These are phyloP conservation scores for Augiades crinisus DNA, from an alignment of 2,888 invertebrate species.

Conservation along the genomic window DNA sequence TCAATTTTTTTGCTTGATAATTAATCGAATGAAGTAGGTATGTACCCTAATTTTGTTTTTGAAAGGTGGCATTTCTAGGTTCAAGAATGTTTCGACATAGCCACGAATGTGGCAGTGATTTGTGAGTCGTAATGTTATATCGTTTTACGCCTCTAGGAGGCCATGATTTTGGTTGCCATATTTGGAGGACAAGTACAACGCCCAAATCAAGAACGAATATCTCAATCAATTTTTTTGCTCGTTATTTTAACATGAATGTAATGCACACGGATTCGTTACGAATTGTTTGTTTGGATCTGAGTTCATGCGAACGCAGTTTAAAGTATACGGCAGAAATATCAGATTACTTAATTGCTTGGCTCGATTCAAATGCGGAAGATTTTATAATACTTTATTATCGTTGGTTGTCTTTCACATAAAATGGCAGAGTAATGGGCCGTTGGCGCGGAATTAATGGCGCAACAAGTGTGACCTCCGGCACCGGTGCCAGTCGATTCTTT, in stretches of 20 bases:
- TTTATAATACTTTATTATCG: slow-evolving; percentile 49
- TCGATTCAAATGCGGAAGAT: slow-evolving; percentile 33
- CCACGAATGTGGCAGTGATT: too few species aligned
- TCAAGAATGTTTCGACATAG: too few species aligned
- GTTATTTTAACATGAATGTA: too few species aligned
- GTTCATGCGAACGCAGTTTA: not conserved
- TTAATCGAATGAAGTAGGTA: not conserved
- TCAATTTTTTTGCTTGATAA: not conserved
- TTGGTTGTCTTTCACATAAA: slow-evolving; percentile 63
- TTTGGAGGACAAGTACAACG: too few species aligned
- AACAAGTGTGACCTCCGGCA: slow-evolving; percentile 52
- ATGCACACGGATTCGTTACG: too few species aligned
- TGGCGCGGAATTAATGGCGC: slow-evolving; percentile 57
- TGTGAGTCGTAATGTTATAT: too few species aligned
- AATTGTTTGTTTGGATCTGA: not conserved
- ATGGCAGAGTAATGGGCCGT: slow-evolving; percentile 56
- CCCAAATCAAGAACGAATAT: too few species aligned
- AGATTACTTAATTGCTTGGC: slow-evolving; percentile 21
- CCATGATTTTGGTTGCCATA: too few species aligned
- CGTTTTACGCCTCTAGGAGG: too few species aligned
- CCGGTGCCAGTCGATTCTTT: slow-evolving; percentile 32
- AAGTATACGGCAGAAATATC: not conserved
- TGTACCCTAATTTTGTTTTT: too few species aligned
- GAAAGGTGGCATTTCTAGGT: too few species aligned
- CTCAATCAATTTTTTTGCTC: too few species aligned